A percentile compares a stretch with the other conserved stretches of the same genome.
These are phyloP conservation scores for Eristalinus sepulchralis DNA, from an alignment of 2,888 invertebrate species.

Conservation along the genomic window DNA sequence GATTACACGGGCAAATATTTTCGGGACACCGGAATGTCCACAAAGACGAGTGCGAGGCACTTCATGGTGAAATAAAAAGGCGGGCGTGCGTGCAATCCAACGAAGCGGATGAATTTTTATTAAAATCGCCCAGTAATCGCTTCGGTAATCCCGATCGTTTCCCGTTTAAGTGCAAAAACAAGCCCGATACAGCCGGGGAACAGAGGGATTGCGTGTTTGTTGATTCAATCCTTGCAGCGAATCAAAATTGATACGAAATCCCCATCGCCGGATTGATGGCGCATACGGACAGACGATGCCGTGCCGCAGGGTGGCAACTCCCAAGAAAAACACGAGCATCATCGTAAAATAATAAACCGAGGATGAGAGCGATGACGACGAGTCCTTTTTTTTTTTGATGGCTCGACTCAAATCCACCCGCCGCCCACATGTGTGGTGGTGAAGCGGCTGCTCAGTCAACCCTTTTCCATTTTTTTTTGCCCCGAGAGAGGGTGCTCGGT, in stretches of 20 bases:
- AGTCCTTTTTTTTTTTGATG: slow-evolving; percentile 33
- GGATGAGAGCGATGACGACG: not conserved
- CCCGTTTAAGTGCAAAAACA: slow-evolving; percentile 52
- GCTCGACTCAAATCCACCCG: slow-evolving; percentile 10
- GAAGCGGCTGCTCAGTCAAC: not conserved
- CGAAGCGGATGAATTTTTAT: slow-evolving; percentile 35
- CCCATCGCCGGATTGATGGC: slow-evolving; percentile 15
- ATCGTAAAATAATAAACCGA: slow-evolving; percentile 57
- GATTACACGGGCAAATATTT: not conserved
- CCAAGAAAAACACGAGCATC: slow-evolving; percentile 47
- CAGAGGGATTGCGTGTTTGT: slow-evolving; percentile 20
- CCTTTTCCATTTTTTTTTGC: slow-evolving; percentile 1
- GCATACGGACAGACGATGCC: not conserved
- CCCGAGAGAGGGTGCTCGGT: not conserved
- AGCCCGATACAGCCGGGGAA: slow-evolving; percentile 9
- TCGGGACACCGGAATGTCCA: not conserved
- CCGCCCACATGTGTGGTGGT: slow-evolving; percentile 10
- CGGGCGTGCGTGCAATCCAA: no score
- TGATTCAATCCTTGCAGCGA: slow-evolving; percentile 52
- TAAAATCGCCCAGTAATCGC: slow-evolving; percentile 40
- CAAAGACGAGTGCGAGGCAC: not conserved
- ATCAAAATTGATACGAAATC: slow-evolving; percentile 60
- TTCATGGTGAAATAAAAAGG: no score
- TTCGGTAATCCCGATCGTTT: slow-evolving; percentile 20
- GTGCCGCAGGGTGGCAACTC: slow-evolving; percentile 10